Conservation (phyloP, 2,113 vertebrate species). For the Hepsetus odoe region DNA sequence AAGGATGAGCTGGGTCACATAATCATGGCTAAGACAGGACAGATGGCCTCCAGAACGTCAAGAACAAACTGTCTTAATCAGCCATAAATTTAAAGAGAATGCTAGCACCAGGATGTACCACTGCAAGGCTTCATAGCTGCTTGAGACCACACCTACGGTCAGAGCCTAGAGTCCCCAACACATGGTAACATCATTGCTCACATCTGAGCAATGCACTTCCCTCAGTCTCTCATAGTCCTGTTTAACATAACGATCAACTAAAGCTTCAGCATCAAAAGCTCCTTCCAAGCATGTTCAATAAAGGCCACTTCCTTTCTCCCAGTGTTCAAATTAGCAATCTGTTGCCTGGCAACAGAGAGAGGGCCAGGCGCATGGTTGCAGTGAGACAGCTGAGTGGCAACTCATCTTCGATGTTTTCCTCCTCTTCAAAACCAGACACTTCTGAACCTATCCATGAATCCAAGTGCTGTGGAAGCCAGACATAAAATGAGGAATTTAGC, state of each 20-base stretch:
- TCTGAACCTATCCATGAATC: not conserved
- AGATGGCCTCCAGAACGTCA: not conserved
- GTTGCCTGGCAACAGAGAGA: constrained; percentile 74
- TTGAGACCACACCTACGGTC: not conserved
- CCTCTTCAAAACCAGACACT: not conserved
- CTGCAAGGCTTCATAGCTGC: not conserved
- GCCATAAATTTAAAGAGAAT: not conserved
- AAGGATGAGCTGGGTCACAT: constrained; percentile 16
- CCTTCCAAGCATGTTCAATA: constrained; percentile 17
- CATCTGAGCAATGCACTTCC: not conserved
- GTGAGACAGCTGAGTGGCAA: constrained; percentile 32
- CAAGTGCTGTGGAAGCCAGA: not conserved
- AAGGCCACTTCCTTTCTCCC: constrained; percentile 42
- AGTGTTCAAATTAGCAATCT: constrained; percentile 58
- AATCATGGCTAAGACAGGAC: not conserved
- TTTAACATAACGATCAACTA: constrained; percentile 7
- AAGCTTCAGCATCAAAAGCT: not conserved
- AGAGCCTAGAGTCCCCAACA: not conserved
- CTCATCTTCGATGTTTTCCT: constrained; percentile 23
- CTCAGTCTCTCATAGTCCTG: constrained; percentile 18
- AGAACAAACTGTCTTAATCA: not conserved
- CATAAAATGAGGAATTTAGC: not conserved
- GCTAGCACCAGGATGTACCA: not conserved
- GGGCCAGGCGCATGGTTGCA: constrained; percentile 18
- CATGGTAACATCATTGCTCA: not conserved